Conservation (phyloP, 2,797 vertebrate species). For the Falco naumanni region DNA sequence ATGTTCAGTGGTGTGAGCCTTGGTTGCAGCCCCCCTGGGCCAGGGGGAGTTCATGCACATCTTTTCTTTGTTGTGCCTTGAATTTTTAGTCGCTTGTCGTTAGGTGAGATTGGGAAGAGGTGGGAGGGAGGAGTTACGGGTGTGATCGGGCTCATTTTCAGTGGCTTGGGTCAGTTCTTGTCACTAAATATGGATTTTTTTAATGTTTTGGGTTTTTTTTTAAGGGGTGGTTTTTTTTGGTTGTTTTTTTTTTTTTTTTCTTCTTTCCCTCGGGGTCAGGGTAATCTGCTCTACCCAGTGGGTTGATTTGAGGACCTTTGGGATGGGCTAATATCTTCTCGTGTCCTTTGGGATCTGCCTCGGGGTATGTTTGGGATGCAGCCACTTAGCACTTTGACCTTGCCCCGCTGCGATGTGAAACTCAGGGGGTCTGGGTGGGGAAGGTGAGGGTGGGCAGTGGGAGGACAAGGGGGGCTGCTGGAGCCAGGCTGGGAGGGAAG, state of each 20-base stretch:
- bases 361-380: not conserved
- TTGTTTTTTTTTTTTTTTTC: not conserved
- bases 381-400: not conserved
- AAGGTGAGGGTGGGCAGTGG: accelerated
- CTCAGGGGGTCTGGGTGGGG: not conserved
- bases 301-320: not conserved
- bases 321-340: not conserved
- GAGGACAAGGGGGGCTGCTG: not conserved
- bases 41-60: not conserved
- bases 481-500: not conserved
- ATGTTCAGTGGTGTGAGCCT: constrained; percentile 2
- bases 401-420: not conserved
- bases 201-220: not conserved
- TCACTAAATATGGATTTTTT: not conserved
- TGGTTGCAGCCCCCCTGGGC: not conserved
- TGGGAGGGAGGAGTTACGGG: constrained; percentile 4
- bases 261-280: not conserved
- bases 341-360: not conserved
- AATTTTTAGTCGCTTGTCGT: constrained; percentile 16
- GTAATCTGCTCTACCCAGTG: not conserved
- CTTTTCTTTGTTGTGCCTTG: not conserved
- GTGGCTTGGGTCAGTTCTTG: not conserved
- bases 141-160: not conserved
- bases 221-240: not conserved
- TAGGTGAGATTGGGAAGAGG: not conserved